Conservation (phyloP, 2,797 vertebrate genomes). For the Etheostoma perlongum region DNA sequence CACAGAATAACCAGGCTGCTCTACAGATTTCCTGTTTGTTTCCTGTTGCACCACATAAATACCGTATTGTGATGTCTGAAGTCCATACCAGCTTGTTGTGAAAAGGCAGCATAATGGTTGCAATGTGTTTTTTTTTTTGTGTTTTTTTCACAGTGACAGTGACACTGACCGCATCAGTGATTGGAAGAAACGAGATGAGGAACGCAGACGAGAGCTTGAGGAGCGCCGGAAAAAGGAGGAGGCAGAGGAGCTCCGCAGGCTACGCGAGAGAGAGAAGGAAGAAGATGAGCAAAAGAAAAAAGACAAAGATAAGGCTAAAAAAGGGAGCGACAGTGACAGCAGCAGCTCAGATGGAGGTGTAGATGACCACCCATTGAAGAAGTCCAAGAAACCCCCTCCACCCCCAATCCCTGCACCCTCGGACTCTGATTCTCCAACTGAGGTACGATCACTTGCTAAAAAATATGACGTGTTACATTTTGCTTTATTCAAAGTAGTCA, state of each 20-base stretch:
- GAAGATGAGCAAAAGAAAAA: constrained; percentile 92
- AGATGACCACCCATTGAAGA: constrained; percentile 89
- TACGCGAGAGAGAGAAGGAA: constrained; percentile 93
- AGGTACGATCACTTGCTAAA: constrained; percentile 61
- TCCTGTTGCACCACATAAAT: too few species aligned
- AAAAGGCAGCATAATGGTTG: not conserved
- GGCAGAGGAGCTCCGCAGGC: constrained; percentile 92
- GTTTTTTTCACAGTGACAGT: constrained; percentile 84
- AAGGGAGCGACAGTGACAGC: constrained; percentile 80
- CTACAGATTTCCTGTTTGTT: too few species aligned
- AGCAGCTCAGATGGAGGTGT: constrained; percentile 89
- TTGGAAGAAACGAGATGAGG: constrained; percentile 96
- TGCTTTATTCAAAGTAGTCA: not conserved
- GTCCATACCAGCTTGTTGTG: not conserved
- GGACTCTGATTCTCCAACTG: constrained; percentile 87
- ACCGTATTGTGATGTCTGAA: not conserved
- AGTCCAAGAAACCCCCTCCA: constrained; percentile 88
- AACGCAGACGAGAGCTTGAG: constrained; percentile 91
- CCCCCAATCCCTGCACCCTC: constrained; percentile 90
- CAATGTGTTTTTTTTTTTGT: not conserved
- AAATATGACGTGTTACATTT: not conserved
- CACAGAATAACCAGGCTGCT: too few species aligned
- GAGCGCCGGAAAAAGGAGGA: constrained; percentile 94
- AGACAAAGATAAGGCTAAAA: constrained; percentile 85
- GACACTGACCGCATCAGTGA: constrained; percentile 95